phyloP scores from a whole-genome alignment of 23 tunicate species.

The Clavelina lepadiformis region DNA sequence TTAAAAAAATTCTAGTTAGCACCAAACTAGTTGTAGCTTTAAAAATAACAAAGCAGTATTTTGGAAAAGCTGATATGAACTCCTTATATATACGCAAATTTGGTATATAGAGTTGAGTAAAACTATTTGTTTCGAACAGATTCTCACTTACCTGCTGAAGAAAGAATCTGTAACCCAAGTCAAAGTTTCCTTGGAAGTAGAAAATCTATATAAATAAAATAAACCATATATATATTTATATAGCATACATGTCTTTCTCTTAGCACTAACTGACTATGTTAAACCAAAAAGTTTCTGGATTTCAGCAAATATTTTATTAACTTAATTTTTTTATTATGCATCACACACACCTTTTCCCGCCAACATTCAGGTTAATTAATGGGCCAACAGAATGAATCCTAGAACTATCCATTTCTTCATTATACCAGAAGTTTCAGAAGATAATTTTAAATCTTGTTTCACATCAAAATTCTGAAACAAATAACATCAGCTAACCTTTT shows the following conservation, averaged over 20 bases:
- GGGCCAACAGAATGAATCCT: conserved; percentile 28
- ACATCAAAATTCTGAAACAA: too few species aligned
- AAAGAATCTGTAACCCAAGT: conserved; percentile 91
- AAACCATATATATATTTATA: background rate
- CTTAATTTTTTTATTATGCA: background rate
- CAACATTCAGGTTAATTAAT: conserved; percentile 66
- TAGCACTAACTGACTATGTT: too few species aligned
- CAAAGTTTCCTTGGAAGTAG: conserved; percentile 82
- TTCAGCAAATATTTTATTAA: background rate
- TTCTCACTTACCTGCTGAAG: conserved; percentile 82
- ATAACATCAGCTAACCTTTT: too few species aligned
- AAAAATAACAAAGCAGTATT: background rate
- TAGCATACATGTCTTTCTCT: background rate
- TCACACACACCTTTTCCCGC: conserved; percentile 60
- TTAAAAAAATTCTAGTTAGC: background rate
- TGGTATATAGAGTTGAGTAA: background rate
- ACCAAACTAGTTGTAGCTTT: background rate
- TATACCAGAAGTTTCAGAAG: too few species aligned
- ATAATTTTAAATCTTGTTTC: too few species aligned
- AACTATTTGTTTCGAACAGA: too few species aligned
- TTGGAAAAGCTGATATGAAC: background rate
- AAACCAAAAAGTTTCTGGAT: too few species aligned
- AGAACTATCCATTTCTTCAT: too few species aligned
- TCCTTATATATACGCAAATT: background rate
- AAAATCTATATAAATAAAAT: conserved; percentile 42